These are phyloP conservation scores for Rhynchomys soricoides DNA, from an alignment of 2,113 vertebrate species.

Conservation along the genomic window DNA sequence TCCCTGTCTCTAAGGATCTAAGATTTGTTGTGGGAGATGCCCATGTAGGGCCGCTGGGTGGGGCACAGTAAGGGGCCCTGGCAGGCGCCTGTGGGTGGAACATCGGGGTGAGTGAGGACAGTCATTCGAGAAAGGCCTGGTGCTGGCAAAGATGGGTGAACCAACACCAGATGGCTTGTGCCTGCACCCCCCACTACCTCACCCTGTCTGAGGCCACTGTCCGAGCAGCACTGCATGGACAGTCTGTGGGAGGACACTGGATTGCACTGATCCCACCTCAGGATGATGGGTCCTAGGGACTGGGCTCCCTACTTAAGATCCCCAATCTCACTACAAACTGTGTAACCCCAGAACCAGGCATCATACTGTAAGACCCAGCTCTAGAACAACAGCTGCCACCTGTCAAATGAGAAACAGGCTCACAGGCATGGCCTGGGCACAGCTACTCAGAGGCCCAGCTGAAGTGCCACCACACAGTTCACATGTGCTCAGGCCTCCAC, in stretches of 20 bases:
- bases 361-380: too few relatives aligned
- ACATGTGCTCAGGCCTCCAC: background rate
- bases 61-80: background rate
- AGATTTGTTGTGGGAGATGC: background rate
- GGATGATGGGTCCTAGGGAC: background rate
- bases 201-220: background rate
- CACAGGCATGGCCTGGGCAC: accelerated
- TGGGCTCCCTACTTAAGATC: background rate
- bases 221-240: background rate
- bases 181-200: background rate
- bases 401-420: too few relatives aligned
- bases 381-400: background rate
- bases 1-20: background rate
- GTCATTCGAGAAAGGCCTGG: background rate
- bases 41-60: background rate
- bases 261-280: background rate
- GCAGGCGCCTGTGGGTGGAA: background rate
- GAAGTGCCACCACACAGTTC: too few relatives aligned
- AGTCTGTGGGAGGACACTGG: background rate
- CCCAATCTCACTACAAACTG: accelerated
- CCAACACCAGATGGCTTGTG: background rate
- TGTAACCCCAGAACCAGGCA: background rate
- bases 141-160: too few relatives aligned
- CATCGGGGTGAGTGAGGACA: background rate
- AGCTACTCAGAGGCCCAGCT: background rate